Conservation (phyloP, 2,797 vertebrate genomes). For the Ceryle rudis region DNA sequence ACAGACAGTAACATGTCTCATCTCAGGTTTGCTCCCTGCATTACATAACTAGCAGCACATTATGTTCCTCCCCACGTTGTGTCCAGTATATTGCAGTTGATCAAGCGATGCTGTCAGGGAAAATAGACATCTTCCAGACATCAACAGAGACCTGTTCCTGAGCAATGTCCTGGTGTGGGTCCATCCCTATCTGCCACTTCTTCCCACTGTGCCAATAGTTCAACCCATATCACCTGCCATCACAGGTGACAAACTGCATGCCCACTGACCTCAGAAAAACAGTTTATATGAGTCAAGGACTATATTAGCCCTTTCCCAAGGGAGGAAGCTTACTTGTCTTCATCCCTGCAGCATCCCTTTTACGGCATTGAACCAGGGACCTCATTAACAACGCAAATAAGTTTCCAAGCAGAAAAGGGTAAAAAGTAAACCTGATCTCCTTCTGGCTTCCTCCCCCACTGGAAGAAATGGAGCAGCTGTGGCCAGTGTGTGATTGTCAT, state of each 20-base stretch:
- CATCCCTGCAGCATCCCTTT: background rate
- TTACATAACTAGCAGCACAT: fast-evolving
- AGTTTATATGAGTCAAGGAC: background rate
- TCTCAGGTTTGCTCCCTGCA: background rate
- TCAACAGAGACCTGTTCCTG: background rate
- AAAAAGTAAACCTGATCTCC: background rate
- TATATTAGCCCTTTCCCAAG: background rate
- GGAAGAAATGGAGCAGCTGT: fast-evolving
- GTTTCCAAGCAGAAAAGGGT: background rate
- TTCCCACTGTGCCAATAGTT: background rate
- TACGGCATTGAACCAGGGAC: background rate
- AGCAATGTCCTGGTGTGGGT: background rate
- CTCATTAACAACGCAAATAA: background rate
- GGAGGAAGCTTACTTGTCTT: background rate
- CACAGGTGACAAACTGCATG: fast-evolving
- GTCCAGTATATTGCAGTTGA: background rate
- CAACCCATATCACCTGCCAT: background rate
- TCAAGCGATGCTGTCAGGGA: fast-evolving
- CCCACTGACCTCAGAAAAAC: background rate
- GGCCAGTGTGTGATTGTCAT: background rate
- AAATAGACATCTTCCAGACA: background rate
- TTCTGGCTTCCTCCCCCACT: background rate
- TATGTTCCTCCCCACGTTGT: fast-evolving
- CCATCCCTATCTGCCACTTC: background rate
- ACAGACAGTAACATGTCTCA: fast-evolving